Percentiles rank a stretch among this genome's conserved stretches.
These are phyloP conservation scores for Apamea monoglypha DNA, from an alignment of 2,888 invertebrate species.

Conservation along the genomic window DNA sequence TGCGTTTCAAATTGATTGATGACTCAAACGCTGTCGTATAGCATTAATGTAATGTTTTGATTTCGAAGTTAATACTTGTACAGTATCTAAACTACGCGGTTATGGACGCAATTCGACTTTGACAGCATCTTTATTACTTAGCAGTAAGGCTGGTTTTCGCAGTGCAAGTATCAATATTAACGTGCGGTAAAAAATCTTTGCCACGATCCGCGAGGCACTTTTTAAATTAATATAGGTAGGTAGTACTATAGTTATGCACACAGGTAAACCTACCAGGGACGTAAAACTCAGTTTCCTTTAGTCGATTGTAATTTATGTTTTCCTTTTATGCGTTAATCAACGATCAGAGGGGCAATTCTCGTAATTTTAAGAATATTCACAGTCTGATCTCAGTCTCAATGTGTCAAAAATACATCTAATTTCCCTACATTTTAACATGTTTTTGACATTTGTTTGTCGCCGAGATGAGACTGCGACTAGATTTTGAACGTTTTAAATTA, in stretches of 20 bases:
- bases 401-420: too few species aligned
- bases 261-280: neutral
- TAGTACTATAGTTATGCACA: neutral
- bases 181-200: too few species aligned
- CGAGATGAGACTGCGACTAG: too few species aligned
- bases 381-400: too few species aligned
- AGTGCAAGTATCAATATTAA: neutral
- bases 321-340: constrained; percentile 9
- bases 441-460: too few species aligned
- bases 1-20: constrained; percentile 19
- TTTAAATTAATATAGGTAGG: neutral
- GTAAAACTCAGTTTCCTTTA: constrained; percentile 12
- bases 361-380: too few species aligned
- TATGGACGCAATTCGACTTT: neutral
- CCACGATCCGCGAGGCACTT: neutral
- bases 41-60: neutral
- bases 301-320: constrained; percentile 14
- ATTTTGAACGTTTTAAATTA: too few species aligned
- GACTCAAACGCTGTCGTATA: constrained; percentile 3
- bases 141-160: neutral
- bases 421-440: too few species aligned
- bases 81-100: too few species aligned
- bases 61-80: neutral
- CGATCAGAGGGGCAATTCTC: too few species aligned
- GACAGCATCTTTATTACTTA: neutral